Percentiles rank a stretch among this genome's conserved stretches.
Conservation (phyloP, 2,113 vertebrate species). For the Brachyhypopomus occidentalis region DNA sequence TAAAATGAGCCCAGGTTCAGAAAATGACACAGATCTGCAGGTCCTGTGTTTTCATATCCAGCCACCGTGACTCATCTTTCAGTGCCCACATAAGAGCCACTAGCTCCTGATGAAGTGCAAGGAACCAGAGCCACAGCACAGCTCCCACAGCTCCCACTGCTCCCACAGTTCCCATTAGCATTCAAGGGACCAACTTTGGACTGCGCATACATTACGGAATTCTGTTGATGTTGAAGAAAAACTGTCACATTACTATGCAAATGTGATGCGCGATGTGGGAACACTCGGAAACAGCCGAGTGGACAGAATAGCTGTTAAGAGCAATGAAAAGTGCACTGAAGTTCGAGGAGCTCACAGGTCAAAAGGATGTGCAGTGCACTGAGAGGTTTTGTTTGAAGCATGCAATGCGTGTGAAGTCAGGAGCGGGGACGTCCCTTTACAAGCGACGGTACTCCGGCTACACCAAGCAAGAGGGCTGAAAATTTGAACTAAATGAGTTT, state of each 20-base stretch:
- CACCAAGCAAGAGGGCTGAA: not conserved
- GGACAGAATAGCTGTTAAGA: slow-evolving; percentile 65
- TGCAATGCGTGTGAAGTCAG: too few relatives aligned
- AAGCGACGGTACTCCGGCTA: not conserved
- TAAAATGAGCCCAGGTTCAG: slow-evolving; percentile 7
- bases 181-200: slow-evolving; percentile 63
- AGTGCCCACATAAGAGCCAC: slow-evolving; percentile 8
- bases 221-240: slow-evolving; percentile 61
- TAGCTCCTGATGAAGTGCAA: slow-evolving; percentile 18
- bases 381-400: too few relatives aligned
- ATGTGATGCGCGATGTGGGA: slow-evolving; percentile 67
- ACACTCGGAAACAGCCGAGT: slow-evolving; percentile 65
- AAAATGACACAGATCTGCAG: not conserved
- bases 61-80: slow-evolving; percentile 7
- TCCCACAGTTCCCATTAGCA: slow-evolving; percentile 66
- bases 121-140: slow-evolving; percentile 28
- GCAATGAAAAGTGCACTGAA: slow-evolving; percentile 47
- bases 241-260: slow-evolving; percentile 74
- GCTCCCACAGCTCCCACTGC: slow-evolving; percentile 50
- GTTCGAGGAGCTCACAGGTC: slow-evolving; percentile 8
- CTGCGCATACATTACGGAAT: slow-evolving; percentile 66
- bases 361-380: not conserved
- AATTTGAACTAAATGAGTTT: not conserved
- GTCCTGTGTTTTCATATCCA: not conserved
- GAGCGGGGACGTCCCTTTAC: not conserved